Percentiles rank a stretch among this genome's conserved stretches.
These are phyloP conservation scores for Chionis minor DNA, from an alignment of 2,113 vertebrate genomes.

Conservation along the genomic window DNA sequence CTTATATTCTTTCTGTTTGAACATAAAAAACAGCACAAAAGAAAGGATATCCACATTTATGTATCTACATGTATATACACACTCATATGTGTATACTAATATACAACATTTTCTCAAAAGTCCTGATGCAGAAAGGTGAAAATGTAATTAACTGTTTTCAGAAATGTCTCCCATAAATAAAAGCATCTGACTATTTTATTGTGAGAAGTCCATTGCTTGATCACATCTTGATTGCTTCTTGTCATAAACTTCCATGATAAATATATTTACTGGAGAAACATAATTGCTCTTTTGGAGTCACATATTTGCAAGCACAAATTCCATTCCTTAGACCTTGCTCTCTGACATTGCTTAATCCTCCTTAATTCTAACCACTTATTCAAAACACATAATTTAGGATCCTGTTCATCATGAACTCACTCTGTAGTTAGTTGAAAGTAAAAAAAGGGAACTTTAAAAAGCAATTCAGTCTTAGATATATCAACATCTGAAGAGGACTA, in stretches of 20 bases:
- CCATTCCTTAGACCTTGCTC: neutral
- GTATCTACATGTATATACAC: too few relatives aligned
- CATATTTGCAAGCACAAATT: neutral
- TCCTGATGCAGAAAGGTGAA: neutral
- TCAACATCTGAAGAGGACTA: neutral
- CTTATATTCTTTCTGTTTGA: neutral
- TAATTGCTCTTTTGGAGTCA: neutral
- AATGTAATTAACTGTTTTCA: neutral
- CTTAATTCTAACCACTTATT: neutral
- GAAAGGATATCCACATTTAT: neutral
- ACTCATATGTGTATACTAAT: too few relatives aligned
- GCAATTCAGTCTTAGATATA: neutral
- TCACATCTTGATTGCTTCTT: neutral
- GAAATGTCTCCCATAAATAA: neutral
- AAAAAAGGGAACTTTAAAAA: neutral
- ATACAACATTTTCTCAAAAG: neutral
- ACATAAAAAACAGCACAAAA: neutral
- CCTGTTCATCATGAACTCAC: neutral
- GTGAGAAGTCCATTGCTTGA: neutral
- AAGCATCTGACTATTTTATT: neutral
- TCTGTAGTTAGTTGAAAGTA: neutral
- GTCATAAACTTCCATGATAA: neutral
- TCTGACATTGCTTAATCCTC: neutral
- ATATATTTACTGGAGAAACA: neutral
- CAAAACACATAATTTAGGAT: neutral